Conservation (phyloP, 2,113 vertebrate species). For the Hypocryptadius cinnamomeus region DNA sequence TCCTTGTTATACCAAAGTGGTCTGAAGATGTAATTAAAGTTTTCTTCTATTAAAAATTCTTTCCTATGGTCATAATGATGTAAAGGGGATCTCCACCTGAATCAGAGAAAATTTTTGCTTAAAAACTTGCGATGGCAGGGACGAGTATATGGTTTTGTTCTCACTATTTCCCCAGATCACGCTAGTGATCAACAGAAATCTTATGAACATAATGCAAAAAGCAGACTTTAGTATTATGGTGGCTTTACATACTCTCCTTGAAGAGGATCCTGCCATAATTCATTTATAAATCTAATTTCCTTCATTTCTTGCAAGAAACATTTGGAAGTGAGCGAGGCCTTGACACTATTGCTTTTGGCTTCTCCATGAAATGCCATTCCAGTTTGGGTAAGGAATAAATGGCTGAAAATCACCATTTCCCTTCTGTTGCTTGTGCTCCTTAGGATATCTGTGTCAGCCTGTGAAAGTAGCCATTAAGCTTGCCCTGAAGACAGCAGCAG, state of each 20-base stretch:
- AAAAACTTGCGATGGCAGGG: background rate
- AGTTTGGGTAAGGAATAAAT: background rate
- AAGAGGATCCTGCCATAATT: background rate
- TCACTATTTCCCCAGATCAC: background rate
- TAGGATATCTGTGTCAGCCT: background rate
- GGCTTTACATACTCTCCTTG: background rate
- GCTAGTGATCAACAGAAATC: background rate
- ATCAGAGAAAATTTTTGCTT: background rate
- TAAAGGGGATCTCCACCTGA: background rate
- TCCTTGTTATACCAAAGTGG: background rate
- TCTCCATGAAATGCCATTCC: background rate
- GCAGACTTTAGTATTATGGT: background rate
- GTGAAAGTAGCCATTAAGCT: background rate
- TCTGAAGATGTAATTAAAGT: background rate
- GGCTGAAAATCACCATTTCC: background rate
- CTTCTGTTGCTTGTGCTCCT: background rate
- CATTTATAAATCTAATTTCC: background rate
- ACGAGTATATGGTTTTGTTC: background rate
- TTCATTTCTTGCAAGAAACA: background rate
- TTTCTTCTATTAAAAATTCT: background rate
- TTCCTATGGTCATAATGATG: background rate
- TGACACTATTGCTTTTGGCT: conserved; percentile 14
- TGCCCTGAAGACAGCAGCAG: background rate
- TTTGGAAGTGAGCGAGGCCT: background rate
- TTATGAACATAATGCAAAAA: background rate